Conservation (phyloP, 2,888 invertebrate genomes). For the Mellilla xanthometata region DNA sequence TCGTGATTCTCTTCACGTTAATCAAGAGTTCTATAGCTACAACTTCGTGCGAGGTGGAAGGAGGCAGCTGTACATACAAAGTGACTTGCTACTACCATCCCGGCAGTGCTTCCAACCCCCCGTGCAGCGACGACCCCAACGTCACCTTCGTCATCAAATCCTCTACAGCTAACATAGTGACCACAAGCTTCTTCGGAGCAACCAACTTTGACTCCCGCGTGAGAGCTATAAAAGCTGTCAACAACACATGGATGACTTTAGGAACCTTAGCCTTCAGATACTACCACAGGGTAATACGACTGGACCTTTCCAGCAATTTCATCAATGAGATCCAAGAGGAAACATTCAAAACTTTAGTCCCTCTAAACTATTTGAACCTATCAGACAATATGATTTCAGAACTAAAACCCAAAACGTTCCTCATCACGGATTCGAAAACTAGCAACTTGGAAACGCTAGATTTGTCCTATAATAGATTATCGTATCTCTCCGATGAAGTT, state of each 20-base stretch:
- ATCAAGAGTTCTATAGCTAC: slow-evolving; percentile 27
- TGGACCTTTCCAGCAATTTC: slow-evolving; percentile 52
- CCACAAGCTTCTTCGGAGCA: slow-evolving; percentile 53
- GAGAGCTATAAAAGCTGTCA: slow-evolving; percentile 42
- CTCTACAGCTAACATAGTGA: slow-evolving; percentile 38
- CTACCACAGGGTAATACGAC: slow-evolving; percentile 40
- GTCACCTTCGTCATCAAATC: slow-evolving; percentile 50
- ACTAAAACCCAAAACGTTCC: slow-evolving; percentile 43
- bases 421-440: slow-evolving; percentile 34
- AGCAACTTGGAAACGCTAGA: slow-evolving; percentile 45
- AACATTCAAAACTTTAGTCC: slow-evolving; percentile 46
- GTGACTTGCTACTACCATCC: slow-evolving; percentile 46
- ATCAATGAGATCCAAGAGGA: slow-evolving; percentile 48
- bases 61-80: slow-evolving; percentile 47
- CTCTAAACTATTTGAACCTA: slow-evolving; percentile 48
- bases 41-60: slow-evolving; percentile 36
- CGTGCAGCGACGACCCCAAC: slow-evolving; percentile 43
- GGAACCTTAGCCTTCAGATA: slow-evolving; percentile 50
- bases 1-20: slow-evolving; percentile 26
- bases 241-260: slow-evolving; percentile 51
- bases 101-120: slow-evolving; percentile 39
- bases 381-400: slow-evolving; percentile 52
- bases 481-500: slow-evolving; percentile 37
- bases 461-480: slow-evolving; percentile 53
- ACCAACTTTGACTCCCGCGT: slow-evolving; percentile 69